Evolutionary conservation across 2,797 vertebrate species (phyloP).

Genomic region (Etheostoma perlongum): DNA sequence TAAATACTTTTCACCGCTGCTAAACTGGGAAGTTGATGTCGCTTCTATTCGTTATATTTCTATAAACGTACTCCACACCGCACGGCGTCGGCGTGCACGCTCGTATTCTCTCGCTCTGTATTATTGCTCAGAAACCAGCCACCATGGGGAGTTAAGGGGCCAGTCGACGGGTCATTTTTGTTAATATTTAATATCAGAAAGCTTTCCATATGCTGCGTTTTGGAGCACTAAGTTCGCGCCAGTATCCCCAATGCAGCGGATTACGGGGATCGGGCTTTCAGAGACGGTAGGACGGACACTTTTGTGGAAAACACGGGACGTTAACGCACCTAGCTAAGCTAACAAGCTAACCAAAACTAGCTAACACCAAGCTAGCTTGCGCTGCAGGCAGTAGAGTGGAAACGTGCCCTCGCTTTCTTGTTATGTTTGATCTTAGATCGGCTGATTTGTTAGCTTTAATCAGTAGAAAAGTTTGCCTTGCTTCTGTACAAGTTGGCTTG

Average conservation of each 20-base stretch:
- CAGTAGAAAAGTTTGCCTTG: slow-evolving; percentile 27
- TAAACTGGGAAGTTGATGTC: neutral
- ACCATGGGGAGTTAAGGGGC: slow-evolving; percentile 83
- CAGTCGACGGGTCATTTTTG: slow-evolving; percentile 75
- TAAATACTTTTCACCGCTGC: neutral
- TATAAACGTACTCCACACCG: slow-evolving; percentile 49
- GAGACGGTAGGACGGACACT: slow-evolving; percentile 81
- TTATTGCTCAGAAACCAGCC: slow-evolving; percentile 78
- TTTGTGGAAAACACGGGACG: slow-evolving; percentile 73
- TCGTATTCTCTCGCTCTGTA: slow-evolving; percentile 72
- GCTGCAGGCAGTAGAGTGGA: slow-evolving; percentile 71
- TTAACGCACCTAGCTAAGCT: slow-evolving; percentile 65
- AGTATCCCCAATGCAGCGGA: slow-evolving; percentile 83
- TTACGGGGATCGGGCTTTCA: slow-evolving; percentile 80
- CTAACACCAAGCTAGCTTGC: slow-evolving; percentile 58
- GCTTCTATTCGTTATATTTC: slow-evolving; percentile 55
- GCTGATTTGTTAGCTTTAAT: slow-evolving; percentile 6
- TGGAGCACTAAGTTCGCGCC: slow-evolving; percentile 73
- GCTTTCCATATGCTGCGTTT: slow-evolving; percentile 78
- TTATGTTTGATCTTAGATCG: slow-evolving; percentile 57
- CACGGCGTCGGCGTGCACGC: slow-evolving; percentile 65
- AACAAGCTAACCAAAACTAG: slow-evolving; percentile 66
- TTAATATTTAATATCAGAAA: slow-evolving; percentile 66
- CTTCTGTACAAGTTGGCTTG: slow-evolving; percentile 20
- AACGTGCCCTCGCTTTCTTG: slow-evolving; percentile 80